Conservation (phyloP, 64 coral and sea anemone genomes). For the Montipora efflorescens region DNA sequence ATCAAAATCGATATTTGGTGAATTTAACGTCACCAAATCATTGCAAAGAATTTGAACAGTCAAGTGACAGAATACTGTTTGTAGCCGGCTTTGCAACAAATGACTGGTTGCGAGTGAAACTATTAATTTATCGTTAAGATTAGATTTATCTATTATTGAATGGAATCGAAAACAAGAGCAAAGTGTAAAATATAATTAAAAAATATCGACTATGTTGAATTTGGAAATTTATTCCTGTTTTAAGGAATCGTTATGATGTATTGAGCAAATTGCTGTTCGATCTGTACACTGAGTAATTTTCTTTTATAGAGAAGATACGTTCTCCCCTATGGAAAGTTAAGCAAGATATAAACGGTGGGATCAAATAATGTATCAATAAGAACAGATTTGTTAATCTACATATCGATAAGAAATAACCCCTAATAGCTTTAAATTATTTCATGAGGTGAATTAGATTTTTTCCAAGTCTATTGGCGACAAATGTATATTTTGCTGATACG, state of each 20-base stretch:
- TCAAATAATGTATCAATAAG: constrained; percentile 41
- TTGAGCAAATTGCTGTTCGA: constrained; percentile 6
- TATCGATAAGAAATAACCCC: background rate
- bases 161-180: constrained; percentile 12
- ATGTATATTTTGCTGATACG: background rate
- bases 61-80: background rate
- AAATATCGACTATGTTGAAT: constrained; percentile 44
- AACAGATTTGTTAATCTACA: constrained; percentile 45
- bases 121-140: constrained; percentile 5
- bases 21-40: background rate
- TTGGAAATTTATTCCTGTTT: constrained; percentile 40
- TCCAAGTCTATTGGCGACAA: background rate
- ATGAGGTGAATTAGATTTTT: constrained; percentile 6
- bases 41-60: constrained; percentile 16
- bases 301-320: constrained; percentile 3
- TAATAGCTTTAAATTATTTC: constrained; percentile 24
- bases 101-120: background rate
- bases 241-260: constrained; percentile 13
- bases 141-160: constrained; percentile 41
- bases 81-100: background rate
- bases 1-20: background rate
- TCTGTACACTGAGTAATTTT: background rate
- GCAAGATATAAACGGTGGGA: background rate
- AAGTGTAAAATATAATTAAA: constrained; percentile 36
- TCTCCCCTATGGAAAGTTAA: background rate